Conservation (phyloP, 1,140 invertebrate species). For the Diabrotica undecimpunctata region DNA sequence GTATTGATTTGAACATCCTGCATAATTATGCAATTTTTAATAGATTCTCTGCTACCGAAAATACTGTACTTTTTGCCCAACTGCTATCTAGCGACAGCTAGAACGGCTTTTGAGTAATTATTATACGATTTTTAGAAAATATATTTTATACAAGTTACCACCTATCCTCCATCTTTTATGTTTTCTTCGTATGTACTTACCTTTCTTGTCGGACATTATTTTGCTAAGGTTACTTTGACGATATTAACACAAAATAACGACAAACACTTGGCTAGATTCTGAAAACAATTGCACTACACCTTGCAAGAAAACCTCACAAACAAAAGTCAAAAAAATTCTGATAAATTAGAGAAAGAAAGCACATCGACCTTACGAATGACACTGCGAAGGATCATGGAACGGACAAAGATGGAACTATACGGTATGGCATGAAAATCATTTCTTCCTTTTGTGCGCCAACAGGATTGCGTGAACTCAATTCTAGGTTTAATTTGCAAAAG, state of each 20-base stretch:
- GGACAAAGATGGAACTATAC: constrained; percentile 4
- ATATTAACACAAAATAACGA: constrained; percentile 18
- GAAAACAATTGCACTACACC: constrained; percentile 12
- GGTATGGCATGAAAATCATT: constrained; percentile 1
- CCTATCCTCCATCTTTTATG: constrained; percentile 19
- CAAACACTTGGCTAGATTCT: constrained; percentile 9
- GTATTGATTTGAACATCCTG: constrained; percentile 43
- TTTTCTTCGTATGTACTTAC: constrained; percentile 27
- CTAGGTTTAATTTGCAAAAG: background rate
- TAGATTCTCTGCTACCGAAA: constrained; percentile 24
- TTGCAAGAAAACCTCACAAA: constrained; percentile 7
- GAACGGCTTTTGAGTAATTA: background rate
- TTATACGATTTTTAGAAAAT: constrained; percentile 8
- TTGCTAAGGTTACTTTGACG: constrained; percentile 15
- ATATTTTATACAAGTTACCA: constrained; percentile 6
- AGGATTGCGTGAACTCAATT: constrained; percentile 9
- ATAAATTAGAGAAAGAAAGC: constrained; percentile 13
- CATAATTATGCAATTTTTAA: constrained; percentile 37
- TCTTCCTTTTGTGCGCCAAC: constrained; percentile 10
- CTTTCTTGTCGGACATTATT: constrained; percentile 39
- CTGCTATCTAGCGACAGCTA: constrained; percentile 11
- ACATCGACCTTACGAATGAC: background rate
- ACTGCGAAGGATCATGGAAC: background rate
- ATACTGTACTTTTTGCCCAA: constrained; percentile 15
- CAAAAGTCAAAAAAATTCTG: constrained; percentile 13